Percentiles rank a stretch among this genome's conserved stretches.
Evolutionary conservation across 2,113 vertebrate genomes (phyloP).

Genomic region (Paradisaea rubra): DNA sequence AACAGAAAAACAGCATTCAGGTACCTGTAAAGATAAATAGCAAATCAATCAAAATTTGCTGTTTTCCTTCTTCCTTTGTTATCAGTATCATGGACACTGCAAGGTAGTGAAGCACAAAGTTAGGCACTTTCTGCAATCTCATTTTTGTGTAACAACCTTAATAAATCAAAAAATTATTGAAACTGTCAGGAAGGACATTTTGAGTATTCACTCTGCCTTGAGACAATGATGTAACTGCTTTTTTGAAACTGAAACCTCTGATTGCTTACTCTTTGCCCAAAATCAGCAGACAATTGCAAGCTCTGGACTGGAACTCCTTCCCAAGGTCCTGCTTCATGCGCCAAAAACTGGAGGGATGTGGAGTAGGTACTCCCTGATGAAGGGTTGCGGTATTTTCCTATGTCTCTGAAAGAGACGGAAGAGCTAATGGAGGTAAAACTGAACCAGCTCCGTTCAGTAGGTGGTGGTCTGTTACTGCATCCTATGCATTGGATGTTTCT

Average conservation of each 20-base stretch:
- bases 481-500: background rate
- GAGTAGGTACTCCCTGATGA: background rate
- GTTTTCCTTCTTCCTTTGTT: background rate
- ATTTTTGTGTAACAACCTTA: conserved; percentile 23
- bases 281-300: background rate
- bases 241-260: background rate
- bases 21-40: background rate
- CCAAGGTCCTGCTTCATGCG: accelerated
- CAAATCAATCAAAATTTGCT: background rate
- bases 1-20: background rate
- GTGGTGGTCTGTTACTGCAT: background rate
- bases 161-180: background rate
- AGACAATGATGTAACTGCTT: background rate
- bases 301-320: background rate
- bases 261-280: background rate
- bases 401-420: background rate
- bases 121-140: background rate
- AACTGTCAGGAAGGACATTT: background rate
- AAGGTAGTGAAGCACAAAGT: background rate
- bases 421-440: background rate
- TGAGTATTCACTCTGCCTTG: background rate
- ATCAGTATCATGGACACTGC: background rate
- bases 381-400: background rate
- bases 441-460: background rate
- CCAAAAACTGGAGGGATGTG: background rate